These are phyloP conservation scores for Oncorhynchus kisutch DNA, from an alignment of 2,113 vertebrate species.

Conservation along the genomic window DNA sequence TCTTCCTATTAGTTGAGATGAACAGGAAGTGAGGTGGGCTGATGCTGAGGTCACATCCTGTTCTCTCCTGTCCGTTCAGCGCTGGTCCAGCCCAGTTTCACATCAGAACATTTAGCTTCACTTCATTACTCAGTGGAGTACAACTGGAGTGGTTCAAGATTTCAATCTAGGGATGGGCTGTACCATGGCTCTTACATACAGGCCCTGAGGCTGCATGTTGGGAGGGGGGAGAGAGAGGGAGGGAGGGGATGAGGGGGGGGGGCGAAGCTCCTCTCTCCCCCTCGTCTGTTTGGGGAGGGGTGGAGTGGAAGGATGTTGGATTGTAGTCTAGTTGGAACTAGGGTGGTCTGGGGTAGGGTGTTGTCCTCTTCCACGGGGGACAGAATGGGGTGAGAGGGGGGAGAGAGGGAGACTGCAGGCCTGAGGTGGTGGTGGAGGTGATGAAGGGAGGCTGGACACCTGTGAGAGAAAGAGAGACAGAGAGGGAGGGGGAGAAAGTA, in stretches of 20 bases:
- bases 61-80: no score
- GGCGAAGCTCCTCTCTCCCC: neutral
- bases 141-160: no score
- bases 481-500: neutral
- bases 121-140: no score
- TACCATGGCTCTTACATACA: no score
- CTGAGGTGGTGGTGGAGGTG: conserved; percentile 12
- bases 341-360: neutral
- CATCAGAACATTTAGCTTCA: no score
- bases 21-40: no score
- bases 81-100: no score
- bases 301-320: neutral
- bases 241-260: neutral
- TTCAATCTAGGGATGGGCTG: no score
- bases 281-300: neutral
- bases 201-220: neutral
- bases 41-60: no score
- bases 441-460: conserved; percentile 28
- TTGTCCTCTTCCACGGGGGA: neutral
- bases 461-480: conserved; percentile 35
- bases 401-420: conserved; percentile 5
- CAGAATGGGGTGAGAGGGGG: neutral
- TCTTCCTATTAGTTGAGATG: no score
- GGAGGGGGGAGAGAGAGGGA: neutral
- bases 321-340: neutral